These are phyloP conservation scores for Scaptomyza cyrtandrae DNA, from an alignment of 2,888 invertebrate genomes.

Conservation along the genomic window DNA sequence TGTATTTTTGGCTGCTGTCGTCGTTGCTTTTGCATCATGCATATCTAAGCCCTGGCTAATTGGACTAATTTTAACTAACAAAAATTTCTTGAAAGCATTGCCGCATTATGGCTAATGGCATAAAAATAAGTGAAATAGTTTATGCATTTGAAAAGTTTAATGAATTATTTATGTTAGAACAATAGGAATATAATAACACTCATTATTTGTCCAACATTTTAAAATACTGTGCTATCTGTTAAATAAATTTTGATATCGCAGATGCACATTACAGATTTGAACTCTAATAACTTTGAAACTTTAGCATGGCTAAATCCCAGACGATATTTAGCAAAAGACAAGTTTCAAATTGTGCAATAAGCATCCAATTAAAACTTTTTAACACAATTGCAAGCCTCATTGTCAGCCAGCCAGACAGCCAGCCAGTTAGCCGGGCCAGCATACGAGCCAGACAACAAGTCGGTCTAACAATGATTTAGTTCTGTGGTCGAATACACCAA, in stretches of 20 bases:
- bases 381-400: slow-evolving; percentile 54
- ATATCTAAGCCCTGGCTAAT: slow-evolving; percentile 51
- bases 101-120: slow-evolving; percentile 5
- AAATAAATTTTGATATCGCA: no score
- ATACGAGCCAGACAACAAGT: slow-evolving; percentile 42
- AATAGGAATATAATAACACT: no score
- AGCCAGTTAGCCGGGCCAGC: slow-evolving; percentile 16
- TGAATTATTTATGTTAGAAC: background rate
- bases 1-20: background rate
- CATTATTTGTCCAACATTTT: no score
- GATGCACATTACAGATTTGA: background rate
- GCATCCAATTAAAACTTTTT: slow-evolving; percentile 77
- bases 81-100: slow-evolving; percentile 12
- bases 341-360: slow-evolving; percentile 68
- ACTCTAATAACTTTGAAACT: slow-evolving; percentile 24
- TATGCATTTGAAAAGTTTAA: background rate
- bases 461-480: slow-evolving; percentile 51
- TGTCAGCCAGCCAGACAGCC: slow-evolving; percentile 6
- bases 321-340: slow-evolving; percentile 43
- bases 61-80: slow-evolving; percentile 35
- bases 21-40: background rate
- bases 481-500: slow-evolving; percentile 36
- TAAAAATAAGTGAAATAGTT: background rate
- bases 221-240: no score
- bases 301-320: slow-evolving; percentile 15